These are phyloP conservation scores for Lordiphosa clarofinis DNA, from an alignment of 1,140 invertebrate genomes.

Conservation along the genomic window DNA sequence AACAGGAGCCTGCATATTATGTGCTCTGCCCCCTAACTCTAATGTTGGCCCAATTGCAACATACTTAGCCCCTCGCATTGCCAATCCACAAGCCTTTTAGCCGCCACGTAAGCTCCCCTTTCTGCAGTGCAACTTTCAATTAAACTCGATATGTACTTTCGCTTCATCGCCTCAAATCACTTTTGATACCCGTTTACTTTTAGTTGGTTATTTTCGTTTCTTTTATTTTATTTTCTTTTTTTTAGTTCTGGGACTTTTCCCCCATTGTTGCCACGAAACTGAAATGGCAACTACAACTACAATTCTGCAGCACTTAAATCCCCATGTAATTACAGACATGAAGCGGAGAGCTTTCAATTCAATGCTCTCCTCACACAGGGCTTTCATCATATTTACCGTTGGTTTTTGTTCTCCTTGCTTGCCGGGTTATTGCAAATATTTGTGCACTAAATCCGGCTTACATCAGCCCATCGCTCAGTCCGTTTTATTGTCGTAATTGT, in stretches of 20 bases:
- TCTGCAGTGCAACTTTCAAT: conserved; percentile 30
- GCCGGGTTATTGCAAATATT: conserved; percentile 32
- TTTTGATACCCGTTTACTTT: conserved; percentile 23
- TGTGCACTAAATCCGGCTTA: conserved; percentile 27
- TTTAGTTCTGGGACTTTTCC: conserved; percentile 12
- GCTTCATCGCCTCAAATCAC: conserved; percentile 42
- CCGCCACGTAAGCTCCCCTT: conserved; percentile 1
- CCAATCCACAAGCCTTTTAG: not conserved
- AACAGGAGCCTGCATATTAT: too few relatives aligned
- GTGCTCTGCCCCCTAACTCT: too few relatives aligned
- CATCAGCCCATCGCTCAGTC: conserved; percentile 6
- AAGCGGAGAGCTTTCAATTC: conserved; percentile 28
- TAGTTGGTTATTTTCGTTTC: conserved; percentile 22
- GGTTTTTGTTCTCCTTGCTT: conserved; percentile 11
- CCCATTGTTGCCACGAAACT: conserved; percentile 36
- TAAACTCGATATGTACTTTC: conserved; percentile 34
- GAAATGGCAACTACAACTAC: conserved; percentile 32
- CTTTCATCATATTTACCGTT: conserved; percentile 42
- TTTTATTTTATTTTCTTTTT: conserved; percentile 30
- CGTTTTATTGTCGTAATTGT: conserved; percentile 60
- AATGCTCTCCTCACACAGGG: conserved; percentile 7
- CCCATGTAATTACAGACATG: conserved; percentile 40
- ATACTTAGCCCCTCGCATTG: too few relatives aligned
- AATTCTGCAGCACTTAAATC: conserved; percentile 41
- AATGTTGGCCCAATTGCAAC: too few relatives aligned